Base-by-base conservation (phyloP, 1,140 invertebrate species). In the Oryctes rhinoceros region DNA sequence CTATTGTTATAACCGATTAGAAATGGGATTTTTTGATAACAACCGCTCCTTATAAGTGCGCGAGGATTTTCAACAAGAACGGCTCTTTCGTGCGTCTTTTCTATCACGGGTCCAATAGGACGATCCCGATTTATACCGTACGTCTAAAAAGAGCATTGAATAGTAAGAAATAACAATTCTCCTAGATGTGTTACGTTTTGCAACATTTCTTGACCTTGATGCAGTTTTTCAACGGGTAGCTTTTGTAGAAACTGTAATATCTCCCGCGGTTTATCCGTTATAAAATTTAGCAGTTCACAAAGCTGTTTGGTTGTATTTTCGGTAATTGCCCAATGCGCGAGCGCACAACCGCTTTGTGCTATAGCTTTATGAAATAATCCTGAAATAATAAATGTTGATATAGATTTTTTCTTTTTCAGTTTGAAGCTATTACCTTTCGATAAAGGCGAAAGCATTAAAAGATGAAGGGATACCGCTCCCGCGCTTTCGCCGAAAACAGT, bases 401-500 rank as follows among this genome's bases (percentile, higher is more conserved):
- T 44, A 44, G 0, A 44, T 44, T n/a, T n/a, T n/a, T n/a, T 0
- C 9, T 44, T 44, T 44, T 44, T 3, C 5, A 7, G 5, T 76
- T 76, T 15, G 4, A 76, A 76, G 24, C 24, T 89, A 85, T 85
- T 71, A 88, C 79, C 79, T 80, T 86, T 84, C 86, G 92, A 85
- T 91, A 89, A 82, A 83, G 91, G 84, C 83, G 90, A 90, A 6
- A 91, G 78, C 77, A 90, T 87, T 86, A 90, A 87, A 11, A 89
- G 86, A 82, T 90, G 89, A 4, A 90, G 88, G 13, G 88, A 86
- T 7, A 89, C 87, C 24, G 89, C 91, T 3, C 92, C 92, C 15
- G 91, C 87, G 81, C 90, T 89, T 77, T 88, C 88, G 67, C 92
- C 92, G 86, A 92, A 90, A 76, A 93, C 86, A 3, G 92, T 93